Conservation (phyloP, 2,888 invertebrate genomes). For the Biston stratarius region DNA sequence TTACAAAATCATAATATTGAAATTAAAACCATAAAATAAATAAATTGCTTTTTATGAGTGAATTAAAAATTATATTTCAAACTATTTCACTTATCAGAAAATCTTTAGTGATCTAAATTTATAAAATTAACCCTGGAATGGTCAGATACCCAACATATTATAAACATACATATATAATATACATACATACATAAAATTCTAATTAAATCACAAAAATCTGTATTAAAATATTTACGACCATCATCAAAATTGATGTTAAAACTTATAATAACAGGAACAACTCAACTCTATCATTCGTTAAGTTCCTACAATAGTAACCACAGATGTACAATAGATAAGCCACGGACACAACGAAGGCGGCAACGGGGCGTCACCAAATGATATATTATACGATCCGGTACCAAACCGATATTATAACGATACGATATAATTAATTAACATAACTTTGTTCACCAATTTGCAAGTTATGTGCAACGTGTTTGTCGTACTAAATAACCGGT, state of each 20-base stretch:
- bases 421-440: constrained; percentile 68
- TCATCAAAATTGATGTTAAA: neutral
- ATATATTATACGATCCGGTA: constrained; percentile 57
- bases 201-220: neutral
- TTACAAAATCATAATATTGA: too few species aligned
- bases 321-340: constrained; percentile 67
- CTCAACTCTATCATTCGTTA: neutral
- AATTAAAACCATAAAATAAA: too few species aligned
- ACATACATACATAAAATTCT: too few species aligned
- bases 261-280: neutral
- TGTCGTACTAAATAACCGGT: constrained; percentile 47
- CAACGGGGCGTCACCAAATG: constrained; percentile 65
- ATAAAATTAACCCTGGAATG: too few species aligned
- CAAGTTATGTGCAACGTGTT: constrained; percentile 54
- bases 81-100: too few species aligned
- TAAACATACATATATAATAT: too few species aligned
- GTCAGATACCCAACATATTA: too few species aligned
- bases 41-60: too few species aligned
- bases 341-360: constrained; percentile 75
- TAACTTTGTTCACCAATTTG: constrained; percentile 50
- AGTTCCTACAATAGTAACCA: constrained; percentile 43
- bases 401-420: constrained; percentile 27
- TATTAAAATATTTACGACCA: neutral
- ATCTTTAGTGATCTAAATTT: too few species aligned
- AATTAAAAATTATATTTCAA: too few species aligned